Percentiles rank a stretch among this genome's conserved stretches.
Conservation (phyloP, 2,113 vertebrate species). For the Lophura nycthemera region DNA sequence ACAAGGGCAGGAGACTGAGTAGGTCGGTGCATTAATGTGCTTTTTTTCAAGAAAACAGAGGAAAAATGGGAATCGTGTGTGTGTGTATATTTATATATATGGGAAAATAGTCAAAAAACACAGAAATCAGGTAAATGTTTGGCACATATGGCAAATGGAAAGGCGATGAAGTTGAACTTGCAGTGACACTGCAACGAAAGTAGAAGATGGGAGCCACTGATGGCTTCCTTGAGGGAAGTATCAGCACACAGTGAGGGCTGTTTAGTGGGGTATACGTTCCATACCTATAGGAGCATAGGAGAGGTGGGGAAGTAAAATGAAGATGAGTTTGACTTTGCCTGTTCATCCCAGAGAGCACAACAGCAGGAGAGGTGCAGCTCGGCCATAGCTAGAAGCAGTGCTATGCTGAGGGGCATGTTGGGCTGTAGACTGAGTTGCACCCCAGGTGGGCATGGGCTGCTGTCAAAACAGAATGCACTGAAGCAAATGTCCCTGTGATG, state of each 20-base stretch:
- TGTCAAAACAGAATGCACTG: not conserved
- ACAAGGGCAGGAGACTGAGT: constrained; percentile 3
- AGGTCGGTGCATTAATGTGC: not conserved
- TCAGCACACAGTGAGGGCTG: rapidly evolving
- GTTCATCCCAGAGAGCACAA: rapidly evolving
- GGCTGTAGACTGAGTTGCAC: not conserved
- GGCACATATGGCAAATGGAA: not conserved
- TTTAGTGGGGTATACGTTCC: rapidly evolving
- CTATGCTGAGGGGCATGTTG: rapidly evolving
- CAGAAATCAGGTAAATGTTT: not conserved
- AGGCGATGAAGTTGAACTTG: not conserved
- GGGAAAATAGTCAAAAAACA: not conserved
- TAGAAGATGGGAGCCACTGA: rapidly evolving
- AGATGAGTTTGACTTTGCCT: not conserved
- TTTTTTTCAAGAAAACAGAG: constrained; percentile 4
- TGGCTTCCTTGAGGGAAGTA: not conserved
- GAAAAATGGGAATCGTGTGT: not conserved
- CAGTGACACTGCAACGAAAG: not conserved
- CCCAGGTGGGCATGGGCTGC: rapidly evolving
- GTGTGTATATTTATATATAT: not conserved
- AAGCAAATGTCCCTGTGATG: not conserved
- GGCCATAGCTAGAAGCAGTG: not conserved
- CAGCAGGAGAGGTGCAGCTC: not conserved
- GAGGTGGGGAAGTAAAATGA: not conserved
- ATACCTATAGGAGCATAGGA: not conserved